A percentile compares a stretch with the other conserved stretches of the same genome.
Evolutionary conservation across 53 echinoderm and acorn worm genomes (phyloP).

Genomic region (Apostichopus leukothele): DNA sequence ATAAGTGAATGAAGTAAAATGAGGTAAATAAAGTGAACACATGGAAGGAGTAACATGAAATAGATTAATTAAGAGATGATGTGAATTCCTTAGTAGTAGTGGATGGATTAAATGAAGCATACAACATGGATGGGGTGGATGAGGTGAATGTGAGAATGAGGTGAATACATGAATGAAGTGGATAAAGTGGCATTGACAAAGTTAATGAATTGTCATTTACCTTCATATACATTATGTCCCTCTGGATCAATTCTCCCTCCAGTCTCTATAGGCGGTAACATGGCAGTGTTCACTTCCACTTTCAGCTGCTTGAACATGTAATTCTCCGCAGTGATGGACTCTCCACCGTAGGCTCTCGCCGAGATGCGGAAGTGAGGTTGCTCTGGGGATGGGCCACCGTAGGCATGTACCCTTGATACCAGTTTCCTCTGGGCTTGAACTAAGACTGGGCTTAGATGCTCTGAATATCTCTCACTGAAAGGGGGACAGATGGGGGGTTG

Average conservation of each 20-base stretch:
- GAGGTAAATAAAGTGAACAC: too few relatives aligned
- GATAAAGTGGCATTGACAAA: neutral
- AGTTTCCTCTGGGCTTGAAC: slow-evolving; percentile 94
- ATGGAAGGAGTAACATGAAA: too few relatives aligned
- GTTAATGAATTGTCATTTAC: slow-evolving; percentile 36
- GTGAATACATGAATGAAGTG: neutral
- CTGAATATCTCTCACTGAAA: slow-evolving; percentile 85
- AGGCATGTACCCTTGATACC: slow-evolving; percentile 77
- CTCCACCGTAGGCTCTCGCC: slow-evolving; percentile 52
- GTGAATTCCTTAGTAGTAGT: too few relatives aligned
- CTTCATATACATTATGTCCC: slow-evolving; percentile 92
- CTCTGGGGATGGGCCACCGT: slow-evolving; percentile 77
- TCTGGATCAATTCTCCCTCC: slow-evolving; percentile 96
- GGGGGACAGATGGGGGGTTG: neutral
- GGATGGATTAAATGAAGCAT: too few relatives aligned
- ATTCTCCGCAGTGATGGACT: slow-evolving; percentile 79
- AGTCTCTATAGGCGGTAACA: slow-evolving; percentile 75
- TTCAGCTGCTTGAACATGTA: slow-evolving; percentile 79
- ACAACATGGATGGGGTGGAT: too few relatives aligned
- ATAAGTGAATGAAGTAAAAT: too few relatives aligned
- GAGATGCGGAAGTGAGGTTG: slow-evolving; percentile 81
- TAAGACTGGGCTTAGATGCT: slow-evolving; percentile 84
- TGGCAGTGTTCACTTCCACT: slow-evolving; percentile 57
- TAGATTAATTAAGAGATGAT: too few relatives aligned
- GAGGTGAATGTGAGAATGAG: too few relatives aligned